phyloP scores from a whole-genome alignment of 1,140 invertebrate genomes.

The Drosophila parabipectinata region DNA sequence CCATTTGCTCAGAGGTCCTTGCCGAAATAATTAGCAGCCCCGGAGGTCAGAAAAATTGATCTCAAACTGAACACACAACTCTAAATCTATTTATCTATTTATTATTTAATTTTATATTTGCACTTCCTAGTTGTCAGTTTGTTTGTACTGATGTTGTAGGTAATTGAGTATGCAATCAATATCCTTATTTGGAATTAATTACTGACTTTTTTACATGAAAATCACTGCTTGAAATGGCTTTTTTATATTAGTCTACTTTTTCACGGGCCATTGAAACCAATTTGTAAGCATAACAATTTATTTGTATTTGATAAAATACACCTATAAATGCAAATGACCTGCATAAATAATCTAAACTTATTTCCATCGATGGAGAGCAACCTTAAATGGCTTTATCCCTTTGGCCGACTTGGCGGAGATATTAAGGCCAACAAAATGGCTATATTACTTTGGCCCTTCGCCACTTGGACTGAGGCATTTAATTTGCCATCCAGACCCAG shows the following conservation, averaged over 20 bases:
- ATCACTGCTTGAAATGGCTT: neutral
- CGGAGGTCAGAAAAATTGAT: neutral
- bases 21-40: conserved; percentile 25
- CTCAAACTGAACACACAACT: conserved; percentile 12
- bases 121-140: neutral
- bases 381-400: conserved; percentile 9
- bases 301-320: conserved; percentile 1
- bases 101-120: conserved; percentile 5
- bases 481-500: conserved; percentile 23
- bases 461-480: conserved; percentile 28
- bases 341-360: neutral
- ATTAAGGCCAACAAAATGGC: conserved; percentile 43
- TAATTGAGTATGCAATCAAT: neutral
- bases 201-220: neutral
- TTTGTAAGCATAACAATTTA: conserved; percentile 6
- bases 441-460: conserved; percentile 40
- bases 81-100: conserved; percentile 15
- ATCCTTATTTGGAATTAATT: neutral
- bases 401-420: conserved; percentile 1
- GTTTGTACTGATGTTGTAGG: neutral
- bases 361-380: neutral
- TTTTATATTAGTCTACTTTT: conserved; percentile 1
- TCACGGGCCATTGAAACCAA: conserved; percentile 11
- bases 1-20: neutral
- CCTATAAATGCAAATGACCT: neutral